phyloP scores from a whole-genome alignment of 1,140 invertebrate species.

The Drosophila mayri region DNA sequence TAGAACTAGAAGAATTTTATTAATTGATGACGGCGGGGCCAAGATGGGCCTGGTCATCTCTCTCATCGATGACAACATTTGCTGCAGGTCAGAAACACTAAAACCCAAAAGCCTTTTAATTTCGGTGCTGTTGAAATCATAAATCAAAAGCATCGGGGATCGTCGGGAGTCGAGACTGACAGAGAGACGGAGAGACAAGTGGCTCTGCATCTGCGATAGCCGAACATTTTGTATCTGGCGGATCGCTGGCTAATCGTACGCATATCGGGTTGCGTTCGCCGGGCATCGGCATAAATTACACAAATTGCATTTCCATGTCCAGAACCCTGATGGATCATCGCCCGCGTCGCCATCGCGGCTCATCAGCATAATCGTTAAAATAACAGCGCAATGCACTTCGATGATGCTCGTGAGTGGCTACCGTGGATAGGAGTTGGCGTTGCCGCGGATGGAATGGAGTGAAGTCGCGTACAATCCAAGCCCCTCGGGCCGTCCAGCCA shows the following conservation, averaged over 20 bases:
- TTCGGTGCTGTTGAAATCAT: constrained; percentile 74
- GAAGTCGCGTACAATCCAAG: constrained; percentile 14
- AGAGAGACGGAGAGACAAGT: constrained; percentile 50
- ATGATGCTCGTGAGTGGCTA: constrained; percentile 71
- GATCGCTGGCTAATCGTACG: constrained; percentile 76
- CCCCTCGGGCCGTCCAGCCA: constrained; percentile 13
- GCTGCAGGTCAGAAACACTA: constrained; percentile 69
- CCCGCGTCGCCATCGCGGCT: constrained; percentile 66
- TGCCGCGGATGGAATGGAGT: neutral
- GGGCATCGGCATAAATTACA: constrained; percentile 80
- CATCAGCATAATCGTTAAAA: constrained; percentile 84
- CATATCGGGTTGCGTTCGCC: constrained; percentile 47
- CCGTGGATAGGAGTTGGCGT: constrained; percentile 22
- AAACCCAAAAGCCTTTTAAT: constrained; percentile 75
- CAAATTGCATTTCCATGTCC: constrained; percentile 84
- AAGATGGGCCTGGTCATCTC: constrained; percentile 21
- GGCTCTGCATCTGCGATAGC: constrained; percentile 57
- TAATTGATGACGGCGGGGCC: constrained; percentile 66
- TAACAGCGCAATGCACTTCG: constrained; percentile 84
- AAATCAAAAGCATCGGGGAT: constrained; percentile 70
- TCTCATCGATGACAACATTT: constrained; percentile 73
- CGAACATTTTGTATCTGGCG: constrained; percentile 76
- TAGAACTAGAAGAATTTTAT: constrained; percentile 59
- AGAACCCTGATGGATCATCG: constrained; percentile 80
- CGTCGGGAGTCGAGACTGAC: constrained; percentile 8